Base-by-base conservation (phyloP, 2,888 invertebrate genomes). In the Drosophila hamatofila region DNA sequence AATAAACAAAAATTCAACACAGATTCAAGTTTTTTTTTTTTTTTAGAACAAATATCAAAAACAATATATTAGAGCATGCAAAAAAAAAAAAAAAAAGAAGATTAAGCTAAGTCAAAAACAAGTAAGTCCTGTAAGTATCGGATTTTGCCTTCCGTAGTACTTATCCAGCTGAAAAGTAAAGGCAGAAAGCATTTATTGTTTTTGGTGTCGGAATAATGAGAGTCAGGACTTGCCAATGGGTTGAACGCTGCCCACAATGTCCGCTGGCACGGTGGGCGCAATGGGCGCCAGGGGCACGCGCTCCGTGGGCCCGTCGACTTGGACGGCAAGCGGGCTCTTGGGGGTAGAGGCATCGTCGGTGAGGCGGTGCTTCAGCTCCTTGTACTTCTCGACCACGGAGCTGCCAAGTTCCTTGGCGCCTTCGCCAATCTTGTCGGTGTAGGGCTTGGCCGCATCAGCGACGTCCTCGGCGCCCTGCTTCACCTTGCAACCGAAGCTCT, bases 291-390 rank as follows among this genome's bases (percentile, higher is more conserved):
- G 61, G 0, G 82, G 91, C 8, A 91, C 83, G 55, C 85, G 88
- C 61, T 91, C 92, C 1, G 91, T 91, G 54, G 91, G 90, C 0
- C 59, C 85, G 72, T 83, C 79, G 25, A n/a, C 33, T 4, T n/a
- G 61, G 65, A 12, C 27, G 0, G 58, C 37, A 0, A 67, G 16
- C 0, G 49, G 33, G 1, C 68, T 23, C 25, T 60, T 71, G 21
- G 75, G 48, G 1, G 88, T 67, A 18, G 78, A 59, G 7, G 48
- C 11, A 9, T 72, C 78, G 4, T 91, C 91, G 51, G 76, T 85
- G n/a, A 92, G 69, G 39, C 89, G 91, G 23, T 91, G 91, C 80
- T 92, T 92, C 2, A 92, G 25, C 46, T 91, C 89, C 35, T 91
- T 88, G 55, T 91, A 92, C 27, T 91, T 92, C 12, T 91, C 82